These are phyloP conservation scores for Poecilia latipinna DNA, from an alignment of 2,113 vertebrate genomes.

Conservation along the genomic window DNA sequence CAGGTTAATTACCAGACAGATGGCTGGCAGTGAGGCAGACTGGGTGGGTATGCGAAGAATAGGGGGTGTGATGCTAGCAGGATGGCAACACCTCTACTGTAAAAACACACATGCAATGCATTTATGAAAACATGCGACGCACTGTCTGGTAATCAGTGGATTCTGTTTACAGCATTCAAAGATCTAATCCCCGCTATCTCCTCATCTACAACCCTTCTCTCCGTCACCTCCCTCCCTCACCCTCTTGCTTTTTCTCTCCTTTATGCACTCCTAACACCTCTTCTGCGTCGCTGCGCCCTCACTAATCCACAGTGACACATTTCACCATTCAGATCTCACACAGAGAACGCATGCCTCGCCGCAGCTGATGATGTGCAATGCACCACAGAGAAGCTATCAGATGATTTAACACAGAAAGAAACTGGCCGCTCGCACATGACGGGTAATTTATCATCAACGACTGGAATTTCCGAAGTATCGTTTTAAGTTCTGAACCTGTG, in stretches of 20 bases:
- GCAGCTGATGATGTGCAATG: constrained; percentile 70
- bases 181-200: constrained; percentile 32
- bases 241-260: constrained; percentile 32
- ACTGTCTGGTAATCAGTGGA: constrained; percentile 13
- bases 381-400: constrained; percentile 68
- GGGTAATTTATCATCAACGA: constrained; percentile 57
- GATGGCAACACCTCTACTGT: constrained; percentile 56
- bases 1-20: constrained; percentile 89
- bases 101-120: constrained; percentile 36
- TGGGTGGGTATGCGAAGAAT: constrained; percentile 37
- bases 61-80: constrained; percentile 63
- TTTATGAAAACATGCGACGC: constrained; percentile 17
- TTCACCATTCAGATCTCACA: constrained; percentile 57
- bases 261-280: constrained; percentile 43
- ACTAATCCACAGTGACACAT: constrained; percentile 59
- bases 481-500: constrained; percentile 11
- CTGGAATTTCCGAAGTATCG: constrained; percentile 43
- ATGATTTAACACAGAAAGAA: constrained; percentile 69
- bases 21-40: constrained; percentile 73
- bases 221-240: constrained; percentile 11
- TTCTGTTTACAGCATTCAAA: constrained; percentile 17
- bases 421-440: constrained; percentile 57
- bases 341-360: constrained; percentile 53
- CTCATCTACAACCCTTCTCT: constrained; percentile 39
- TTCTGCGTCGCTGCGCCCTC: constrained; percentile 34